Evolutionary conservation across 2,797 vertebrate species (phyloP).

Genomic region (Danio aesculapii): DNA sequence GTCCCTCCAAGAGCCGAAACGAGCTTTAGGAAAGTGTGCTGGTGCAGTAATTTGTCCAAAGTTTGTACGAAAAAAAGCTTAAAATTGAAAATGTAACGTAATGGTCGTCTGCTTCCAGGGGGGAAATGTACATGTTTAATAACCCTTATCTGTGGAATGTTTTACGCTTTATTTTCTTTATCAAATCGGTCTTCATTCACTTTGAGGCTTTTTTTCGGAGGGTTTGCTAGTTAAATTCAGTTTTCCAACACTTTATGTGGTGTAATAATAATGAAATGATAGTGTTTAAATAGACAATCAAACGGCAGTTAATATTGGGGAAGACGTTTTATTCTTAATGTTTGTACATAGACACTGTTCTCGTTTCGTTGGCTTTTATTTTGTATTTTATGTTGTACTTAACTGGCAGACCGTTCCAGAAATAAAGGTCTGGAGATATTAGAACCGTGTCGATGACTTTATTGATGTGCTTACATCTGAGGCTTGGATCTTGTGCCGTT

Average conservation of each 20-base stretch:
- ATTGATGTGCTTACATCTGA: neutral
- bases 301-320: conserved; percentile 55
- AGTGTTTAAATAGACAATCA: conserved; percentile 66
- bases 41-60: conserved; percentile 60
- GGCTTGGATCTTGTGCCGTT: neutral
- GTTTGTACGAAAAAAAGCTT: conserved; percentile 59
- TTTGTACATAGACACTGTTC: conserved; percentile 63
- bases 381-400: conserved; percentile 66
- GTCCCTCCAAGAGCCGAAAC: conserved; percentile 51
- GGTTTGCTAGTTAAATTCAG: conserved; percentile 13
- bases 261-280: conserved; percentile 43
- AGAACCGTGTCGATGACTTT: conserved; percentile 5
- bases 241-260: conserved; percentile 45
- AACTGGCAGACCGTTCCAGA: conserved; percentile 62
- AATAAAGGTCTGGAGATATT: conserved; percentile 67
- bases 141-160: conserved; percentile 45
- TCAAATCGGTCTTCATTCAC: conserved; percentile 9
- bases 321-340: conserved; percentile 63
- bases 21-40: conserved; percentile 62
- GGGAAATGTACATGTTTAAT: conserved; percentile 52
- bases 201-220: conserved; percentile 40
- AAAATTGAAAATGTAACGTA: conserved; percentile 47
- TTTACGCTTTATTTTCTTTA: conserved; percentile 42
- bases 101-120: conserved; percentile 53
- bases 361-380: conserved; percentile 58